Conservation (phyloP, 2,113 vertebrate genomes). For the Crotalus viridis region DNA sequence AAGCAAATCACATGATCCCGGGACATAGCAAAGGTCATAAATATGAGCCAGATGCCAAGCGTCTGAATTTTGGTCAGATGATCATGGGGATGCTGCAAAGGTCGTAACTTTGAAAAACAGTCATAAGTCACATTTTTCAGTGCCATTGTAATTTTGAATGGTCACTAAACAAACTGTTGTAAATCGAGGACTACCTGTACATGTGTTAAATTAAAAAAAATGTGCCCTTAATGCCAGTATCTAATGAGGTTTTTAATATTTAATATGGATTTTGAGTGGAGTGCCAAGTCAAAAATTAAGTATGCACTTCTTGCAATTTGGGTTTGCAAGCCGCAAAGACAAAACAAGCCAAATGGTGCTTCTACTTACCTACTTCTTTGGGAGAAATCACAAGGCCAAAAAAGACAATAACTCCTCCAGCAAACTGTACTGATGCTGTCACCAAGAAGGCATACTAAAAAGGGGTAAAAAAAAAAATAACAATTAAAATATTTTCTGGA, state of each 20-base stretch:
- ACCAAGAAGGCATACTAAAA: slow-evolving; percentile 93
- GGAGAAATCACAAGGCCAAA: slow-evolving; percentile 92
- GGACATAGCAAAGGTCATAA: not conserved
- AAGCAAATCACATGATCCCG: not conserved
- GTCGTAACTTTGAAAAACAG: not conserved
- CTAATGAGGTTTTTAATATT: not conserved
- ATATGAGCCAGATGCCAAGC: not conserved
- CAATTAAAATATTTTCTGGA: not conserved
- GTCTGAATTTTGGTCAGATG: too few relatives aligned
- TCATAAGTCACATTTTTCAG: not conserved
- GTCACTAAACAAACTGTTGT: not conserved
- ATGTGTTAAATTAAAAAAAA: not conserved
- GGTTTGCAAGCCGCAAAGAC: slow-evolving; percentile 4
- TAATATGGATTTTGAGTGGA: not conserved
- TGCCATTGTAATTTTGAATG: not conserved
- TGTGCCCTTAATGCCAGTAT: not conserved
- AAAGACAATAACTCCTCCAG: slow-evolving; percentile 91
- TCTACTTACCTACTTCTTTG: slow-evolving; percentile 89
- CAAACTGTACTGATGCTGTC: slow-evolving; percentile 92
- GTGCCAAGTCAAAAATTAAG: not conserved
- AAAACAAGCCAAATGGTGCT: not conserved
- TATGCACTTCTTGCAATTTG: not conserved
- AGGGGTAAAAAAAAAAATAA: not conserved
- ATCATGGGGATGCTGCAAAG: not conserved
- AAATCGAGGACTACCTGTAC: not conserved